These are phyloP conservation scores for Oligia latruncula DNA, from an alignment of 2,888 invertebrate genomes.

Conservation along the genomic window DNA sequence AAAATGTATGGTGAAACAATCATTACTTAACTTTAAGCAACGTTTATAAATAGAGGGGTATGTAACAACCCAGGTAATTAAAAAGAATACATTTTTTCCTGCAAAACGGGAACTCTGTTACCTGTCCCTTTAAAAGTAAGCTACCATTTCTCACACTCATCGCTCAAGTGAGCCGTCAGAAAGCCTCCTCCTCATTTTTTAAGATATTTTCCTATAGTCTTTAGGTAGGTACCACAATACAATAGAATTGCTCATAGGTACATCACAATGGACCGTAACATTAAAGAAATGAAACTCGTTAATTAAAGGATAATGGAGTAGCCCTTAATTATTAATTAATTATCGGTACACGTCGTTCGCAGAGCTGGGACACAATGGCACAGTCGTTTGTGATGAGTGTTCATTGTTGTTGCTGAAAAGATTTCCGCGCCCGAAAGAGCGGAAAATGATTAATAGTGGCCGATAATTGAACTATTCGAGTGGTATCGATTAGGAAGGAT, in stretches of 20 bases:
- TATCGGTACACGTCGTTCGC: conserved; percentile 74
- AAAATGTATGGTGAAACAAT: background rate
- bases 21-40: background rate
- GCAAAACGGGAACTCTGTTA: background rate
- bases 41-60: background rate
- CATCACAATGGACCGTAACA: conserved; percentile 62
- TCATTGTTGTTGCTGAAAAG: conserved; percentile 71
- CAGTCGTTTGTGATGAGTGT: conserved; percentile 70
- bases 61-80: background rate
- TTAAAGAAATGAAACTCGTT: conserved; percentile 68
- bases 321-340: conserved; percentile 80
- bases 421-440: conserved; percentile 63
- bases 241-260: conserved; percentile 45
- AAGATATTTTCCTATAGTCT: conserved; percentile 37
- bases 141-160: conserved; percentile 23
- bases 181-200: conserved; percentile 39
- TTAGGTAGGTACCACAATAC: conserved; percentile 29
- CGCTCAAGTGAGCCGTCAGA: conserved; percentile 22
- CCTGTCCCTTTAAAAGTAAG: conserved; percentile 9
- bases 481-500: conserved; percentile 62
- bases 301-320: conserved; percentile 75
- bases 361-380: conserved; percentile 72
- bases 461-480: conserved; percentile 67
- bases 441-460: conserved; percentile 67
- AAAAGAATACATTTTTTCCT: background rate